Base-by-base conservation (phyloP, 2,113 vertebrate genomes). In the Anguilla japonica region DNA sequence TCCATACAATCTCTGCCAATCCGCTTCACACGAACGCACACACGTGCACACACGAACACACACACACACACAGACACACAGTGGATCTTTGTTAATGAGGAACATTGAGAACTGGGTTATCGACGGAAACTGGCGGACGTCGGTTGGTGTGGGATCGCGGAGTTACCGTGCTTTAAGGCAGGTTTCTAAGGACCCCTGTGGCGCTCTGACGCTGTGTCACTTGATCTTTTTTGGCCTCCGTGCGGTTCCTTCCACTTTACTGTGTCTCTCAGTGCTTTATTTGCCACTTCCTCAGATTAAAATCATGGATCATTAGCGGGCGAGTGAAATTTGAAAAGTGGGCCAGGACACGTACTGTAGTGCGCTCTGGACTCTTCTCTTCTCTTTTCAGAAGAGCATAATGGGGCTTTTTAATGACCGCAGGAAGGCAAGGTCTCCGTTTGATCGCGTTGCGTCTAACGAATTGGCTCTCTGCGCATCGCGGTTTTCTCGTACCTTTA, bases 241-340 rank as follows among this genome's bases (percentile, higher is more conserved):
- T 67, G 60, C 18, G 26, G 11, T 67, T 67, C 60, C 2, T 3
- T 67, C 22, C 60, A 67, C 60, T 67, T 67, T 67, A 67, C 22
- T 1, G 60, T 67, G 60, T 67, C 60, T 67, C 60, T 9, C 60
- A 2, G 60, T 26, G 60, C 60, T 20, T 67, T 26, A 67, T 67
- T 67, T 22, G 18, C 20, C 22, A 2, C 18, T 60, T 60, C 57
- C 60, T 67, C 60, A 67, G 43, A 81, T 81, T 81, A 41, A 20
- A 81, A 81, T 43, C 18, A 81, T 40, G 79, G 41, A 75, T 75
- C 71, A 75, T 75, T 75, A 75, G n/a, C 34, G 71, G 71, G 26
- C 1, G 71, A 29, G 7, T 34, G n/a, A 34, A 26, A 75, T 75
- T 13, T 34, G 0, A 34, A 26, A 75, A 75, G 9, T 75, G 22